Base-by-base conservation (phyloP, 2,888 invertebrate genomes). In the Athalia rosae region DNA sequence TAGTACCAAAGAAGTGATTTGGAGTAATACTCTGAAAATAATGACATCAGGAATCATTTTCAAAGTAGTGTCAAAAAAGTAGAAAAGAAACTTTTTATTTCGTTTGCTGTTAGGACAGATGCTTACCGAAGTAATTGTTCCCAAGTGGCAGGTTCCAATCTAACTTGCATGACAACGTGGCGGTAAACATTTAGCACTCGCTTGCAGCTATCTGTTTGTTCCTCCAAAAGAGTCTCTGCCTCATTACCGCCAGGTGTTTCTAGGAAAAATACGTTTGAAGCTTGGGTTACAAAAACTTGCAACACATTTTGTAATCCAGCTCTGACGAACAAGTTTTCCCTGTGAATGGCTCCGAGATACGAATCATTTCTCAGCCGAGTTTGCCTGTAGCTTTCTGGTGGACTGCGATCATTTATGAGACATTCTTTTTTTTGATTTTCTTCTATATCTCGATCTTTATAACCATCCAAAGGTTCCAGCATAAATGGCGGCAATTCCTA, bases 121-220 rank as follows among this genome's bases (percentile, higher is more conserved):
- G 74, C 71, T 74, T 83, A 89, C 89, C 89, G 86, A 66, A 90
- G 85, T 71, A 90, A 82, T 81, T 90, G 90, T 91, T 90, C 96
- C 98, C 98, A 99, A 11, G 98, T 98, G 86, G 93, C 93, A 81
- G 95, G 95, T 87, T 98, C 97, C 95, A 99, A 96, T 83, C 95
- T 93, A 0, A 97, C 96, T 87, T 98, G 97, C 98, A 98, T 98
- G 53, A 99, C 98, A 94, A 98, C 97, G 87, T 96, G 97, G 82
- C 98, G 92, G 91, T 98, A 99, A 83, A 98, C 98, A 90, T 98
- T 99, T 78, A 99, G 92, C 79, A 99, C 98, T 82, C 98, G 93
- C 90, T 98, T 98, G 91, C 98, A 98, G 78, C 98, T 95, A 90
- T 99, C 98, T 0, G 98, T 98, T 90, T 98, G 98, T 88, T 98